These are phyloP conservation scores for Holacanthella duospinosa DNA, from an alignment of 2,888 invertebrate species.

Conservation along the genomic window DNA sequence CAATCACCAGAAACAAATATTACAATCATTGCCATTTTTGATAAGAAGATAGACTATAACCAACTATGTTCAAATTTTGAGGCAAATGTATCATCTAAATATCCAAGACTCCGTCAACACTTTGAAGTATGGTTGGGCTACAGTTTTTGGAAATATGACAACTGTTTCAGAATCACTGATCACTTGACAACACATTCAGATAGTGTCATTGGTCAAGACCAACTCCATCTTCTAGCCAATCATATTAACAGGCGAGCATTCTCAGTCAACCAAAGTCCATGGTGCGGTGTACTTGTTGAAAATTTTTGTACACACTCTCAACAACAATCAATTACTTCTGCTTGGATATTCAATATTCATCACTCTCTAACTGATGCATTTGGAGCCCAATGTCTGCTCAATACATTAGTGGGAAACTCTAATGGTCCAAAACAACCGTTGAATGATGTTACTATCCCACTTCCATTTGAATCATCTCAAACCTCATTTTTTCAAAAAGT, in stretches of 20 bases:
- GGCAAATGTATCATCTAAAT: background rate
- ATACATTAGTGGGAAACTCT: background rate
- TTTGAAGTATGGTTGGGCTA: slow-evolving; percentile 4
- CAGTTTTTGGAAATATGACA: slow-evolving; percentile 11
- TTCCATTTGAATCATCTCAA: background rate
- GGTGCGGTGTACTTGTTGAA: background rate
- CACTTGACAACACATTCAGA: background rate
- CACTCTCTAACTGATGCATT: slow-evolving; percentile 8
- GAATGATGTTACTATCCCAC: background rate
- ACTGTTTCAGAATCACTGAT: background rate
- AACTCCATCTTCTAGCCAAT: background rate
- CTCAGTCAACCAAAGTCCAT: background rate
- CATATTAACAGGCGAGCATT: background rate
- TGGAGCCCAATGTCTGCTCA: slow-evolving; percentile 9
- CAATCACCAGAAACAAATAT: slow-evolving; percentile 7
- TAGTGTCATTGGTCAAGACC: background rate
- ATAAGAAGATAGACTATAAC: background rate
- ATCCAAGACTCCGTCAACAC: slow-evolving; percentile 2
- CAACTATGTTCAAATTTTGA: slow-evolving; percentile 3
- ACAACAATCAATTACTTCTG: background rate
- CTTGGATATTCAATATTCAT: slow-evolving; percentile 10
- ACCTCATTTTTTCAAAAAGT: background rate
- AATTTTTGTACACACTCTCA: background rate
- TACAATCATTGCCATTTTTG: slow-evolving; percentile 2
- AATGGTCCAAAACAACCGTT: background rate